These are phyloP conservation scores for Alectoris magna DNA, from an alignment of 2,797 vertebrate genomes.

Conservation along the genomic window DNA sequence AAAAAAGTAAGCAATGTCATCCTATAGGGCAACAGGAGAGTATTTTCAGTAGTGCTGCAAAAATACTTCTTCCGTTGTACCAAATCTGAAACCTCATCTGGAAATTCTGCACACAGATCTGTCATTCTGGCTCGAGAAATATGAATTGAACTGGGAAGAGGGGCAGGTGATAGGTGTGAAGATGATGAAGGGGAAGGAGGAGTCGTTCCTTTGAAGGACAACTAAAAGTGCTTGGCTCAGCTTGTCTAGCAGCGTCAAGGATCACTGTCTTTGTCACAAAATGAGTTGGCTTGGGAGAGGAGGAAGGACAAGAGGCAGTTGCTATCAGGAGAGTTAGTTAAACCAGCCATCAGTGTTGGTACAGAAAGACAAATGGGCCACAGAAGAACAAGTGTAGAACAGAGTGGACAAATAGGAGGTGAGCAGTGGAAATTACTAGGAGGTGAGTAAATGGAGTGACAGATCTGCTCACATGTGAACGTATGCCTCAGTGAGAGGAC, in stretches of 20 bases:
- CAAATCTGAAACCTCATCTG: not conserved
- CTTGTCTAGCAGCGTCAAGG: not conserved
- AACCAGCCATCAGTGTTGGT: not conserved
- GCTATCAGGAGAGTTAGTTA: not conserved
- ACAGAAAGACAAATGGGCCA: not conserved
- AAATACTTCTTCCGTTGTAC: not conserved
- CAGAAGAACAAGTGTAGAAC: not conserved
- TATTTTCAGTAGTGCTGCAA: not conserved
- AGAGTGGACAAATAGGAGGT: not conserved
- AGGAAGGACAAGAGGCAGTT: not conserved
- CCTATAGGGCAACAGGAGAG: not conserved
- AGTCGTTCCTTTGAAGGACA: not conserved
- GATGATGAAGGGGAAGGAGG: not conserved
- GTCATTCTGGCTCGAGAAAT: not conserved
- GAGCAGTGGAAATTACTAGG: not conserved
- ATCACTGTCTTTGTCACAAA: not conserved
- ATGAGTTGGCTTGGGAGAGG: not conserved
- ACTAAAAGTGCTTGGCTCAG: not conserved
- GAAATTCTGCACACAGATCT: rapidly evolving
- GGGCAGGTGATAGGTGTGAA: not conserved
- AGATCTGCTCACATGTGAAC: not conserved
- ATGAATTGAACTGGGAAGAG: not conserved
- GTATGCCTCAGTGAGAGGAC: not conserved
- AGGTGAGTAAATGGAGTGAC: not conserved
- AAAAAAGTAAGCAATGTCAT: not conserved